These are phyloP conservation scores for Rugalucina vietnamica DNA, from an alignment of 2,888 invertebrate species.

Conservation along the genomic window DNA sequence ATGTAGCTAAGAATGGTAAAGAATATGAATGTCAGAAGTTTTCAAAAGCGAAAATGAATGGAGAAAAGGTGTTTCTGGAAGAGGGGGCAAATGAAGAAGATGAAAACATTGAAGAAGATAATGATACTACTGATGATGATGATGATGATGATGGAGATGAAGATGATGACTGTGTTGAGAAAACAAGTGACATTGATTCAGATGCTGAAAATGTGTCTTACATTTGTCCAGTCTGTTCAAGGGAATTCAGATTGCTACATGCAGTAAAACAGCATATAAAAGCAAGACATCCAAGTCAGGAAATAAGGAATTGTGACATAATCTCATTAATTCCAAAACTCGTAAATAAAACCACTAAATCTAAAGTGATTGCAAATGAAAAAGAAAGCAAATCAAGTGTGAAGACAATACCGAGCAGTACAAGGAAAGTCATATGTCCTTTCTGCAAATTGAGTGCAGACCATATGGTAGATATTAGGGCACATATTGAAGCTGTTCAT, in stretches of 20 bases:
- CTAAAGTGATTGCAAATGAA: too few relatives aligned
- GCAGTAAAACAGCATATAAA: conserved; percentile 36
- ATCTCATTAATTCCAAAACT: too few relatives aligned
- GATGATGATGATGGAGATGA: background rate
- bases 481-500: background rate
- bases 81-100: background rate
- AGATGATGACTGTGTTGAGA: background rate
- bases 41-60: too few relatives aligned
- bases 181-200: background rate
- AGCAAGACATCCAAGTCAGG: background rate
- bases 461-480: background rate
- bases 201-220: background rate
- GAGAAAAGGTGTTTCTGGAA: too few relatives aligned
- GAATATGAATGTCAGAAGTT: too few relatives aligned
- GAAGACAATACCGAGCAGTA: too few relatives aligned
- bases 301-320: too few relatives aligned
- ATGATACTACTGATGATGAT: background rate
- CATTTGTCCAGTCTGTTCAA: conserved; percentile 37
- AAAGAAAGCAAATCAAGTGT: too few relatives aligned
- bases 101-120: background rate
- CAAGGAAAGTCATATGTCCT: background rate
- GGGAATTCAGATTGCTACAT: conserved; percentile 35
- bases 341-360: too few relatives aligned
- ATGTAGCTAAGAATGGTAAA: too few relatives aligned
- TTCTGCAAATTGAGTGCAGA: background rate